Conservation (phyloP, 1,140 invertebrate genomes). For the Bathynomus jamesi region DNA sequence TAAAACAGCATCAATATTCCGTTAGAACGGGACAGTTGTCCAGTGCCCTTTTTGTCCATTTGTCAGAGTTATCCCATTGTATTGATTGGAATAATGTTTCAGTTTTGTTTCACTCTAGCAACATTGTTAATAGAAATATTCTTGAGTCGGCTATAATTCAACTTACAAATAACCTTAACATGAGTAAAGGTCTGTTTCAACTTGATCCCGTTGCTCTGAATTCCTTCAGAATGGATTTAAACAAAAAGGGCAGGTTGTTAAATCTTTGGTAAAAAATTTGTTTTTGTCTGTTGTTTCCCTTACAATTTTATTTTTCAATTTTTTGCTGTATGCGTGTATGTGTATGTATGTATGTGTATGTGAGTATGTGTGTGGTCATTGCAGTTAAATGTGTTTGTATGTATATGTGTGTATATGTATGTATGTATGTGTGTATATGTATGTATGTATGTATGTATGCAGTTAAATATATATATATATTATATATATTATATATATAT, state of each 20-base stretch:
- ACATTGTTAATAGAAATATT: no score
- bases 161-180: no score
- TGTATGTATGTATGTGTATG: slow-evolving; percentile 6
- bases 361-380: background rate
- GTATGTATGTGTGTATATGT: background rate
- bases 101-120: no score
- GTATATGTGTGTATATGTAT: background rate
- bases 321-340: slow-evolving; percentile 2
- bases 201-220: background rate
- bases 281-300: no score
- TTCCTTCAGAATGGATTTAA: background rate
- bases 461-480: background rate
- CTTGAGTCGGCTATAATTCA: no score
- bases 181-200: background rate
- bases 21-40: no score
- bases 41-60: no score
- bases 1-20: no score
- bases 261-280: background rate
- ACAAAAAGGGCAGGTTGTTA: background rate
- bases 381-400: background rate
- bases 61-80: no score
- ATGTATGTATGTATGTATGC: background rate
- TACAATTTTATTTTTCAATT: no score
- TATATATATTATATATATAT: slow-evolving; percentile 9
- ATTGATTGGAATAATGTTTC: no score